A percentile compares a stretch with the other conserved stretches of the same genome.
Conservation (phyloP, 2,113 vertebrate species). For the Monopterus albus region DNA sequence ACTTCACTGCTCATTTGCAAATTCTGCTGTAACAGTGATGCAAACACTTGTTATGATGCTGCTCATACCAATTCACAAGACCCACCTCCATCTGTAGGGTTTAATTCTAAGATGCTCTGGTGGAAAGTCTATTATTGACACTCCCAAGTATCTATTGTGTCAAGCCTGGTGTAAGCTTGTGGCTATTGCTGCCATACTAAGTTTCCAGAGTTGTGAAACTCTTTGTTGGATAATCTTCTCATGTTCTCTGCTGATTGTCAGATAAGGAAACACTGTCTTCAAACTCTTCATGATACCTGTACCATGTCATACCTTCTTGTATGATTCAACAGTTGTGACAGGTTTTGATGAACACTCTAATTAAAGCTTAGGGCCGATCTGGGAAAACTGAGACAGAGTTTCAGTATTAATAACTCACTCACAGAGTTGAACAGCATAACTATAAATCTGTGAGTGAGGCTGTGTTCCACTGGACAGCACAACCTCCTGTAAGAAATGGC, state of each 20-base stretch:
- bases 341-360: neutral
- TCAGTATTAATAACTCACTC: constrained; percentile 34
- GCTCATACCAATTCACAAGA: neutral
- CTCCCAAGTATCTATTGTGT: neutral
- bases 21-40: constrained; percentile 18
- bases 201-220: constrained; percentile 11
- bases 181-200: too few species aligned
- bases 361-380: constrained; percentile 19
- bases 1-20: constrained; percentile 6
- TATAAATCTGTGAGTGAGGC: constrained; percentile 5
- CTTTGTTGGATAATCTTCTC: neutral
- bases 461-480: neutral
- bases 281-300: constrained; percentile 1
- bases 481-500: constrained; percentile 7
- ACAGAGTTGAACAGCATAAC: neutral
- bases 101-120: constrained; percentile 1
- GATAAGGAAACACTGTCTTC: neutral
- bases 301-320: neutral
- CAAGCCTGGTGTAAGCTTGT: neutral
- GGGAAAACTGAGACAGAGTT: constrained; percentile 20
- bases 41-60: constrained; percentile 22
- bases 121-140: neutral
- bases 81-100: neutral
- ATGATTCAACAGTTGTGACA: constrained; percentile 35
- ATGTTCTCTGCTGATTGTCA: neutral